These are phyloP conservation scores for Suricata suricatta DNA, from an alignment of 2,113 vertebrate genomes.

Conservation along the genomic window DNA sequence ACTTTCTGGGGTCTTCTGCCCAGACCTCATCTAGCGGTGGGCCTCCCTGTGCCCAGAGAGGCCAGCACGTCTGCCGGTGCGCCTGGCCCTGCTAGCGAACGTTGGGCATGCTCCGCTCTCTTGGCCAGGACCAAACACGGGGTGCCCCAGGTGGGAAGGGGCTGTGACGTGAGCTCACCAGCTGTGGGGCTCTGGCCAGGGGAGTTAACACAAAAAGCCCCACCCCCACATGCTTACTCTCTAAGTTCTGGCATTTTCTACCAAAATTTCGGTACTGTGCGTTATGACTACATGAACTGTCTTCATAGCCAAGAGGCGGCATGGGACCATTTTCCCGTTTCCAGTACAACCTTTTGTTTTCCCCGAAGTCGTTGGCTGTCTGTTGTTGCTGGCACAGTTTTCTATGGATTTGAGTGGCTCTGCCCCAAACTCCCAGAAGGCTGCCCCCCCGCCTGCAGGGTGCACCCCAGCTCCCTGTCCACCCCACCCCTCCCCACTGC, in stretches of 20 bases:
- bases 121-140: neutral
- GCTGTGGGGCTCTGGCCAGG: neutral
- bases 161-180: neutral
- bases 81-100: neutral
- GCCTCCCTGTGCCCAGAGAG: neutral
- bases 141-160: neutral
- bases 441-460: neutral
- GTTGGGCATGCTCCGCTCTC: neutral
- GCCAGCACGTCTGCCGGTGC: accelerated
- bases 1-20: too few relatives aligned
- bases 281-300: accelerated
- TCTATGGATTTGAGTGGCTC: too few relatives aligned
- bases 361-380: neutral
- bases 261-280: neutral
- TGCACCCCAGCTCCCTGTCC: neutral
- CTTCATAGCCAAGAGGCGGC: neutral
- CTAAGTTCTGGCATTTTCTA: neutral
- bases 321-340: too few relatives aligned
- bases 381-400: neutral
- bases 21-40: neutral
- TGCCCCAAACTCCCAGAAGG: neutral
- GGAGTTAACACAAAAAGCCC: neutral
- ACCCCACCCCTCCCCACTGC: too few relatives aligned
- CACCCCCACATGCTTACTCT: neutral
- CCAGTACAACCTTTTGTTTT: neutral